These are phyloP conservation scores for Peromyscus aztecus DNA, from an alignment of 2,797 vertebrate genomes.

Conservation along the genomic window DNA sequence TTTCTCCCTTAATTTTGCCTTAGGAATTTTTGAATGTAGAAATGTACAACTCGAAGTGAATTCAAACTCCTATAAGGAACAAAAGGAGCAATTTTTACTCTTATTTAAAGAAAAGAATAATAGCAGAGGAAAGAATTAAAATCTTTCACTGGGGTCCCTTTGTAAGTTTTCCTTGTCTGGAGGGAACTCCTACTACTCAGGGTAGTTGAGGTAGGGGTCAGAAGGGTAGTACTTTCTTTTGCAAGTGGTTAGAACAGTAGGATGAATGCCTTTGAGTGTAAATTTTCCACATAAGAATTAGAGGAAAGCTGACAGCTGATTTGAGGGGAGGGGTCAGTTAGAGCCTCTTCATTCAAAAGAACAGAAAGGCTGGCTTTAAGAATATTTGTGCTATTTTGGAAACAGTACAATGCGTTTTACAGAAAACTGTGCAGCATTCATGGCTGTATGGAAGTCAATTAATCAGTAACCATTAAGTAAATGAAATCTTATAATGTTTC, in stretches of 20 bases:
- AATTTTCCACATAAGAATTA: conserved; percentile 12
- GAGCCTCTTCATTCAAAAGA: conserved; percentile 41
- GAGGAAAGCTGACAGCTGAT: not conserved
- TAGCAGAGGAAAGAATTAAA: not conserved
- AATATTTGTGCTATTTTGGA: conserved; percentile 52
- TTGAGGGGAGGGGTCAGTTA: not conserved
- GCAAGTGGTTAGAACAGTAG: not conserved
- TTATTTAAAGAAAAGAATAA: conserved; percentile 34
- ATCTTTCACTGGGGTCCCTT: not conserved
- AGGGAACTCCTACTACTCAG: not conserved
- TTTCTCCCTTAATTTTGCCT: not conserved
- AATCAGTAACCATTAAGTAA: conserved; percentile 86
- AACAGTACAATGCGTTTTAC: conserved; percentile 51
- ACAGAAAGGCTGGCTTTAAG: conserved; percentile 15
- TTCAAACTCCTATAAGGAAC: not conserved
- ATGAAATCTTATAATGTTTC: conserved; percentile 83
- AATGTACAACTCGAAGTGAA: not conserved
- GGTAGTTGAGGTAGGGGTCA: not conserved
- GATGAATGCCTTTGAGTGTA: not conserved
- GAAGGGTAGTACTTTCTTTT: not conserved
- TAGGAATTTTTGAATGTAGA: not conserved
- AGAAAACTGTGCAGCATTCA: conserved; percentile 74
- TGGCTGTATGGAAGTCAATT: conserved; percentile 78
- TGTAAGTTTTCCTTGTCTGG: not conserved
- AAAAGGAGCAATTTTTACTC: not conserved